Base-by-base conservation (phyloP, 2,797 vertebrate genomes). In the Chelmon rostratus region DNA sequence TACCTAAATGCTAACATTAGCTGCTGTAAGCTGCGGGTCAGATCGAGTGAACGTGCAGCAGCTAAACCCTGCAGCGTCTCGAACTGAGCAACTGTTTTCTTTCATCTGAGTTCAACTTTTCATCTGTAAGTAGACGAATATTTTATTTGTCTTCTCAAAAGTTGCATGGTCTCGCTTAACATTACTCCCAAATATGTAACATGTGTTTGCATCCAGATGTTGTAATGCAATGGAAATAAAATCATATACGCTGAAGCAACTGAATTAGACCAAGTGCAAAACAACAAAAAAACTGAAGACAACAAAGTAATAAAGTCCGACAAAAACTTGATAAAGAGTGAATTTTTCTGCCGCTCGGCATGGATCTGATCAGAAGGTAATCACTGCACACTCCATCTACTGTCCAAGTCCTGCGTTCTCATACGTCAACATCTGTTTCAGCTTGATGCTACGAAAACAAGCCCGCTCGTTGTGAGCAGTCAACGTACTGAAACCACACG, bases 371-470 rank as follows among this genome's bases (percentile, higher is more conserved):
- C 44, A 67, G 42, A 58, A 19, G 28, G 9, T 79, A 49, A 85
- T 79, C 59, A 38, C 65, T 31, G 25, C 81, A 83, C 66, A 72
- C 65, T 71, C 62, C 54, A 81, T 83, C 47, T 47, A 79, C 78
- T 67, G 66, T 85, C 81, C 77, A 81, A 86, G 72, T 83, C 81
- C 78, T 84, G 80, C 61, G 4, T 76, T 83, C 79, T 83, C 58
- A 47, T 83, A 73, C 33, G 11, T 62, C 59, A 80, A 93, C 94
- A 95, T 94, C 90, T 94, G 94, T 86, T 93, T 93, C 80, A 91
- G 81, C 68, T 93, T 89, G 83, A 40, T 86, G 68, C 44, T 81
- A 73, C 59, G 73, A 90, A 89, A 93, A 90, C 87, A 93, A 84
- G 64, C 78, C 54, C 33, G 67, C 64, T 84, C 75, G 81, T 68